Percentiles rank a stretch among this genome's conserved stretches.
Evolutionary conservation across 2,888 invertebrate genomes (phyloP).

Genomic region (Chloroclystis v-ata): DNA sequence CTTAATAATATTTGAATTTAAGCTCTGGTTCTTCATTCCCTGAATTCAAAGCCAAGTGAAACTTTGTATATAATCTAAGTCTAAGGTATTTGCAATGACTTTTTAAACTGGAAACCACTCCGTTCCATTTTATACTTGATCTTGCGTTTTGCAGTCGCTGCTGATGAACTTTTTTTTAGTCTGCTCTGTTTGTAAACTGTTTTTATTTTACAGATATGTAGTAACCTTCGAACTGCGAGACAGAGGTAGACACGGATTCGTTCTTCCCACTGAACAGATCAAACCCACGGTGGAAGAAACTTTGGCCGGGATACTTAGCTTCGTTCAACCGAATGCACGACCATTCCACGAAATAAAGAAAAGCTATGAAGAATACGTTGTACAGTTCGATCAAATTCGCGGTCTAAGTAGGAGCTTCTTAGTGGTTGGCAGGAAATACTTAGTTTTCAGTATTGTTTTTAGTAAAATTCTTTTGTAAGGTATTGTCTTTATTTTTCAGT

Average conservation of each 20-base stretch:
- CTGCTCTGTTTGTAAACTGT: no score
- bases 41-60: no score
- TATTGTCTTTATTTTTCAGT: no score
- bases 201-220: neutral
- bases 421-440: no score
- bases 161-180: no score
- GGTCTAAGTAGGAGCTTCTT: neutral
- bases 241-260: neutral
- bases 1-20: no score
- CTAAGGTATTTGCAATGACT: no score
- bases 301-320: neutral
- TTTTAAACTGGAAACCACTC: no score
- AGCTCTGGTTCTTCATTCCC: no score
- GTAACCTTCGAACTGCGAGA: neutral
- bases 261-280: neutral
- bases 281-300: neutral
- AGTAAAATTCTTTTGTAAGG: neutral
- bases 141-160: no score
- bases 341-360: neutral
- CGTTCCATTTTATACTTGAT: no score
- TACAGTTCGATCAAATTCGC: neutral
- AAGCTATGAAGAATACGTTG: neutral
- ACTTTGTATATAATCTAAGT: no score
- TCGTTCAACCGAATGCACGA: neutral
- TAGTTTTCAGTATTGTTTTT: neutral